Percentiles rank a stretch among this genome's conserved stretches.
These are phyloP conservation scores for Galeopterus variegatus DNA, from an alignment of 2,113 vertebrate genomes.

Conservation along the genomic window DNA sequence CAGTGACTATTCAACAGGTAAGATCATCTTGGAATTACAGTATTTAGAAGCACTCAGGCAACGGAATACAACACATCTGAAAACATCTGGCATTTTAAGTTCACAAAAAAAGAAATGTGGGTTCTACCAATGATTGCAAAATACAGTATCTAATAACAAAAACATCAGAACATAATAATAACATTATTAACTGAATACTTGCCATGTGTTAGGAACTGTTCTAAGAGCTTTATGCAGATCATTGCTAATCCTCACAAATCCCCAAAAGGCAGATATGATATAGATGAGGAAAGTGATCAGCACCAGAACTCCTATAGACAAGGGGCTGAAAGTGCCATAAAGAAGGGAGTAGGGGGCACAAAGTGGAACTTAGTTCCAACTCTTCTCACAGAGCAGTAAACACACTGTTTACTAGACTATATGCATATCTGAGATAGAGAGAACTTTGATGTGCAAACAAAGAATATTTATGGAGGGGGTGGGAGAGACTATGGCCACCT, in stretches of 20 bases:
- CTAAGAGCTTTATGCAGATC: neutral
- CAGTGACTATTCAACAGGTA: neutral
- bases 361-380: neutral
- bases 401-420: neutral
- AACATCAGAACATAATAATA: neutral
- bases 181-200: neutral
- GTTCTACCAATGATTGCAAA: neutral
- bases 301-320: neutral
- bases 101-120: neutral
- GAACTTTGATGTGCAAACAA: neutral
- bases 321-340: neutral
- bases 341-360: neutral
- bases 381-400: neutral
- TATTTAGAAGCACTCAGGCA: neutral
- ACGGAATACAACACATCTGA: neutral
- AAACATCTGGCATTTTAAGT: neutral
- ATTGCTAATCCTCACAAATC: neutral
- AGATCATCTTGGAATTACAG: neutral
- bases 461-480: neutral
- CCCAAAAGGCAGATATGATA: neutral
- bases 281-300: neutral
- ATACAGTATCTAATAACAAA: slow-evolving; percentile 26
- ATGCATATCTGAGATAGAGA: neutral
- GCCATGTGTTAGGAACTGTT: neutral
- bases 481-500: neutral